Evolutionary conservation across 2,113 vertebrate species (phyloP).

Genomic region (Heterotis niloticus): DNA sequence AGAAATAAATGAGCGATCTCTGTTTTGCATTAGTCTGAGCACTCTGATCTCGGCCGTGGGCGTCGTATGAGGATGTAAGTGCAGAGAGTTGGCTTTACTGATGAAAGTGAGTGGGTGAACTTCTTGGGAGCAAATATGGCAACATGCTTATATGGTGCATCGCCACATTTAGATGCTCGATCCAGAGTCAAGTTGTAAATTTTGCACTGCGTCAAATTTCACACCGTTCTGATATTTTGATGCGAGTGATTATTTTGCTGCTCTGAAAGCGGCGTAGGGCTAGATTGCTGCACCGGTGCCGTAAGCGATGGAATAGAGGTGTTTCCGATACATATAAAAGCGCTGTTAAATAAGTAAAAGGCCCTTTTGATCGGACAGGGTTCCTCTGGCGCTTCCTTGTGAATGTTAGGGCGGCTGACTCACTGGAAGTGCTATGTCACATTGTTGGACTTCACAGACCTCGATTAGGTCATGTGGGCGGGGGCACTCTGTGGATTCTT

Average conservation of each 20-base stretch:
- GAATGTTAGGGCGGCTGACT: conserved; percentile 19
- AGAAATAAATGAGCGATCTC: background rate
- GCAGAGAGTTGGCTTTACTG: conserved; percentile 13
- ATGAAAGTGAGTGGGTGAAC: background rate
- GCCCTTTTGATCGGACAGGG: background rate
- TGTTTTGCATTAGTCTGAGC: background rate
- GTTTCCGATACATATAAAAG: background rate
- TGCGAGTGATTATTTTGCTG: background rate
- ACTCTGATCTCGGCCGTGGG: conserved; percentile 2
- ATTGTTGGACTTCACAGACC: conserved; percentile 4
- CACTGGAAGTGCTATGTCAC: conserved; percentile 27
- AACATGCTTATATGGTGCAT: background rate
- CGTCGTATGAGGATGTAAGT: conserved; percentile 11
- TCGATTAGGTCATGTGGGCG: conserved; percentile 21
- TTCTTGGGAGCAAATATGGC: background rate
- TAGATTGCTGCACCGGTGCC: too few species aligned
- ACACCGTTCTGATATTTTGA: background rate
- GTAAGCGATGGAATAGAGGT: background rate
- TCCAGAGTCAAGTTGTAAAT: background rate
- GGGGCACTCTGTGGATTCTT: background rate
- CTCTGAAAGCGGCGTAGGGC: too few species aligned
- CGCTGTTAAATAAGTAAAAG: background rate
- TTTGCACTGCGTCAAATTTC: background rate
- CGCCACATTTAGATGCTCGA: background rate
- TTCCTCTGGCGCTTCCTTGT: conserved; percentile 17